phyloP scores from a whole-genome alignment of 2,888 invertebrate genomes.

The Ichneumoninae sp. region DNA sequence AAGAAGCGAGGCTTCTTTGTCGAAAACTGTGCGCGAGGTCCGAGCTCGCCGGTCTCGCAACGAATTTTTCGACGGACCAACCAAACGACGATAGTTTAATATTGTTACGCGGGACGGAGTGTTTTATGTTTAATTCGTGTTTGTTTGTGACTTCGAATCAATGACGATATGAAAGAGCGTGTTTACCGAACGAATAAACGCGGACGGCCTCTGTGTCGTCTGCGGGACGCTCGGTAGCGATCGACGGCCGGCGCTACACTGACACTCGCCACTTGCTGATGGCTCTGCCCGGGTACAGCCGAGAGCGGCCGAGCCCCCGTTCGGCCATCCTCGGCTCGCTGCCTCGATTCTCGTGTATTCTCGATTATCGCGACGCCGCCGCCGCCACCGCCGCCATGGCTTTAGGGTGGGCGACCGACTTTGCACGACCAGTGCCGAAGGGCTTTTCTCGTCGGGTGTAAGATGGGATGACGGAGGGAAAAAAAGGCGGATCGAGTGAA shows the following conservation, averaged over 20 bases:
- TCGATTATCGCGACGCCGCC: slow-evolving; percentile 31
- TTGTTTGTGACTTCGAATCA: background rate
- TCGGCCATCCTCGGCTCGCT: slow-evolving; percentile 29
- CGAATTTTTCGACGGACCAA: background rate
- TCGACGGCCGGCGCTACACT: slow-evolving; percentile 67
- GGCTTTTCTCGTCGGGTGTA: background rate
- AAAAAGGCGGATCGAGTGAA: background rate
- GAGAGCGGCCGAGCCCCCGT: slow-evolving; percentile 53
- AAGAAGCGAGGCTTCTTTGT: background rate
- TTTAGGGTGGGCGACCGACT: slow-evolving; percentile 11
- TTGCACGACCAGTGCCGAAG: slow-evolving; percentile 6
- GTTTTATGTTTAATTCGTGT: background rate
- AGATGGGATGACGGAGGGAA: background rate
- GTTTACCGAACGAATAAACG: slow-evolving; percentile 49
- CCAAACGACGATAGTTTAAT: background rate
- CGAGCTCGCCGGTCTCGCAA: background rate
- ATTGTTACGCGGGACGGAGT: background rate
- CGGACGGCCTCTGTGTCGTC: slow-evolving; percentile 16
- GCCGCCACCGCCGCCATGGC: slow-evolving; percentile 39
- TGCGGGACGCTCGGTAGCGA: slow-evolving; percentile 44
- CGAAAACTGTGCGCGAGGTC: background rate
- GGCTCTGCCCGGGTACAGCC: slow-evolving; percentile 57
- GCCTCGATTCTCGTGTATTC: slow-evolving; percentile 21
- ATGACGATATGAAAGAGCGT: slow-evolving; percentile 27
- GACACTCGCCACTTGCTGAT: slow-evolving; percentile 44